Conservation (phyloP, 2,797 vertebrate genomes). For the Pteronotus mesoamericanus region DNA sequence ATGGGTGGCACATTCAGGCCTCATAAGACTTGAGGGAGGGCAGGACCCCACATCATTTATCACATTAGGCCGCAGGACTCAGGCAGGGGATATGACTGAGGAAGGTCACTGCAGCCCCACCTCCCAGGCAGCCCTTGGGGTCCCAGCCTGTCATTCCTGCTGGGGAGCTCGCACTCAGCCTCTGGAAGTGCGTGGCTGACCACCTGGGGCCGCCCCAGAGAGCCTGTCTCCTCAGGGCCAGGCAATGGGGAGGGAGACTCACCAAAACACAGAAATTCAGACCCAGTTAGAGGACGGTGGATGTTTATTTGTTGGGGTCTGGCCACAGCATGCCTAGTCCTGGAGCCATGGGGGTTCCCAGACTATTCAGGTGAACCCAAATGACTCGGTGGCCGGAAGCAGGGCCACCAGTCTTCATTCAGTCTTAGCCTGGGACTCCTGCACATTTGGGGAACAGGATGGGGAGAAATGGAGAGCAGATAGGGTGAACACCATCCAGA, state of each 20-base stretch:
- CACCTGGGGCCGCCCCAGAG: background rate
- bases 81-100: background rate
- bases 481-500: background rate
- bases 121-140: background rate
- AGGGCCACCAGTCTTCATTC: background rate
- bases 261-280: background rate
- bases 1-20: background rate
- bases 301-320: background rate
- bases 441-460: background rate
- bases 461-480: background rate
- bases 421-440: background rate
- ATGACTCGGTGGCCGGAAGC: background rate
- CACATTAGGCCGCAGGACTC: background rate
- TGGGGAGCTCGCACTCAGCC: background rate
- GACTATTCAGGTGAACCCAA: background rate
- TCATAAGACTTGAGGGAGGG: background rate
- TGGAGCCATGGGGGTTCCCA: background rate
- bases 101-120: background rate
- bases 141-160: background rate
- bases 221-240: background rate
- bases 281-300: background rate
- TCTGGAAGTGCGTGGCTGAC: background rate
- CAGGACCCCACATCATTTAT: background rate
- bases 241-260: background rate
- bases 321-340: background rate